These are phyloP conservation scores for Ascidia mentula DNA, from an alignment of 23 tunicate genomes.

Conservation along the genomic window DNA sequence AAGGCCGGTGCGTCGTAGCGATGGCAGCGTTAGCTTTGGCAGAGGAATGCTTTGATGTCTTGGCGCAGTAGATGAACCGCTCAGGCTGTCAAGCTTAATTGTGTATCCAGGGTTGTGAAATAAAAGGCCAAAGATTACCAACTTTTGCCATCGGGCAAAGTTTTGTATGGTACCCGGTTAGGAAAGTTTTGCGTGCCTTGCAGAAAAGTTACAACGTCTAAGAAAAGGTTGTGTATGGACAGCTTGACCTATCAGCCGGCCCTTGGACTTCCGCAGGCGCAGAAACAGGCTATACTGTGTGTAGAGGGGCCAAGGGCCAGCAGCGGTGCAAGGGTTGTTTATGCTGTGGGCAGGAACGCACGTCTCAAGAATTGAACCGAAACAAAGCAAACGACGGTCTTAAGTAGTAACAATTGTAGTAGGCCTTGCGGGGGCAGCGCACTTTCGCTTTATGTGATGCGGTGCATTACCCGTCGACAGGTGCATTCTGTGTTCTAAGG, in stretches of 20 bases:
- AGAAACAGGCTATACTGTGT: neutral
- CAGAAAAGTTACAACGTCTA: too few relatives aligned
- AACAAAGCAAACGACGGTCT: neutral
- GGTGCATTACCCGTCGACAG: neutral
- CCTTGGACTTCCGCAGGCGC: neutral
- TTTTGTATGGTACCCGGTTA: too few relatives aligned
- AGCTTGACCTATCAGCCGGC: conserved; percentile 7
- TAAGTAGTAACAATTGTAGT: neutral
- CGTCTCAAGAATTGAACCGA: neutral
- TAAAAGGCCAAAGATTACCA: too few relatives aligned
- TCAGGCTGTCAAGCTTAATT: too few relatives aligned
- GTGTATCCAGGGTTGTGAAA: too few relatives aligned
- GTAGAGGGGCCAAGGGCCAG: conserved; percentile 1
- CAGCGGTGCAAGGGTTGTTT: neutral
- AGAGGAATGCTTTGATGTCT: neutral
- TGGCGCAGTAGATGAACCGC: too few relatives aligned
- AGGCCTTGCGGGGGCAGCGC: neutral
- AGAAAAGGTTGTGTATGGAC: neutral
- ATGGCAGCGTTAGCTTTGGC: neutral
- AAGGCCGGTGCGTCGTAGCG: neutral
- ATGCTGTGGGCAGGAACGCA: neutral
- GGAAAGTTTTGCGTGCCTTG: too few relatives aligned
- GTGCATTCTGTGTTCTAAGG: neutral
- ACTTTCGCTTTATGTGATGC: neutral
- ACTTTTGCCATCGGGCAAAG: too few relatives aligned